A percentile compares a stretch with the other conserved stretches of the same genome.
Evolutionary conservation across 2,797 vertebrate genomes (phyloP).

Genomic region (Hippopotamyrus pictus): DNA sequence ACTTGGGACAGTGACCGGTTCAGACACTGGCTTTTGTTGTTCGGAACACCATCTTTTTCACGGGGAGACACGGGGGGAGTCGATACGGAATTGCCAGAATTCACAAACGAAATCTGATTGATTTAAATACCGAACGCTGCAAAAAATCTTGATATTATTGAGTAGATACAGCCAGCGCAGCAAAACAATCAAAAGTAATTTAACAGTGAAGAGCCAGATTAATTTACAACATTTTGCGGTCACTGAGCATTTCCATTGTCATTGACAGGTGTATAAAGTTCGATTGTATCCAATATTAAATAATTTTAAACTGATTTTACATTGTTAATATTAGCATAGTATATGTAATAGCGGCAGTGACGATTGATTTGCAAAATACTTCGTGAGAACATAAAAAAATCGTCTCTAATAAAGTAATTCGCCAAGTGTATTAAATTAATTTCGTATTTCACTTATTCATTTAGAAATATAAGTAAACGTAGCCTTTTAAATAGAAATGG

Average conservation of each 20-base stretch:
- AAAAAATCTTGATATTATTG: not conserved
- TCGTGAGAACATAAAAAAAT: not conserved
- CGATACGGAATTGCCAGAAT: not conserved
- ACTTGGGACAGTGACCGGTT: conserved; percentile 21
- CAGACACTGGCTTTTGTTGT: conserved; percentile 26
- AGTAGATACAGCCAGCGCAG: not conserved
- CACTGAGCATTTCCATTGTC: not conserved
- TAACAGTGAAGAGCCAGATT: not conserved
- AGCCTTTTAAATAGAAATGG: not conserved
- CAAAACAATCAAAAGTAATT: not conserved
- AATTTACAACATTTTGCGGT: not conserved
- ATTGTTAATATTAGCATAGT: not conserved
- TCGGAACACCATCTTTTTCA: conserved; percentile 6
- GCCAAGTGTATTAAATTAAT: not conserved
- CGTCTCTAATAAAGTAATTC: not conserved
- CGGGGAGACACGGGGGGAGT: not conserved
- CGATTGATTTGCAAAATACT: not conserved
- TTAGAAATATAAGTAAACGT: not conserved
- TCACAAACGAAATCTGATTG: not conserved
- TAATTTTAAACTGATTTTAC: not conserved
- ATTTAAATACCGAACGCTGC: not conserved
- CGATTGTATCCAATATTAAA: not conserved
- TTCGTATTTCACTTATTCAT: not conserved
- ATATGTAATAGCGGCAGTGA: not conserved
- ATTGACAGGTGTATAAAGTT: not conserved